Evolutionary conservation across 2,113 vertebrate species (phyloP), one percentile per base, ranked within the genome.

Genomic region (Stictonetta naevosa): DNA sequence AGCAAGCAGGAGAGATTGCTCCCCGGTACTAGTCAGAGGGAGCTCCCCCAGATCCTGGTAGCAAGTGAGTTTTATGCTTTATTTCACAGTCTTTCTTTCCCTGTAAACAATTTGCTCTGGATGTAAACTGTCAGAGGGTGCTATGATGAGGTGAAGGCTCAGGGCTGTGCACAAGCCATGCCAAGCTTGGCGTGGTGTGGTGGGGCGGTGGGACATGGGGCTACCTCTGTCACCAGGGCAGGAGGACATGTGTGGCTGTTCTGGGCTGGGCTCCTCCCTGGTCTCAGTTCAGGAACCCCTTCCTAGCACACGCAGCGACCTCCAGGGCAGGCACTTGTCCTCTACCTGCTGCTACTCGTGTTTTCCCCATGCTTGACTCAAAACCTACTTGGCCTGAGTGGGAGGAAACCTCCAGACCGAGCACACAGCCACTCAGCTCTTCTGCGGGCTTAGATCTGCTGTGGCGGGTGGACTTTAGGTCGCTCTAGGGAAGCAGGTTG

Each of bases 81-180:
- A 80, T 29, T 83, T 83, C 50, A 84, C 59, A 46, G 88, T 96
- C 93, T 36, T 79, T 55, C 38, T 76, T 77, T 42, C 46, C 48
- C 26, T 93, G 92, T 86, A 94, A 92, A 90, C 79, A 88, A 77
- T 28, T 48, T 86, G 68, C 52, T 92, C 88, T 93, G 92, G 76
- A 90, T 81, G 77, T 83, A 92, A 96, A 92, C 76, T 0, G 0
- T 36, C 63, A 81, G 83, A 63, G 92, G 83, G 75, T 20, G 33
- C 76, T 79, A 10, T 1, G 38, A 76, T 23, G 55, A 40, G 71
- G 48, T 23, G 88, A 72, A 75, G 1, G 29, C 64, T 71, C 56
- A 42, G 34, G 76, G 56, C 63, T 72, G 34, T 11, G 60, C 67
- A 88, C 50, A 86, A 52, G 60, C 66, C 88, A 78, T 83, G 88